A percentile compares a stretch with the other conserved stretches of the same genome.
phyloP scores from a whole-genome alignment of 2,113 vertebrate species.

The Asarcornis scutulata region DNA sequence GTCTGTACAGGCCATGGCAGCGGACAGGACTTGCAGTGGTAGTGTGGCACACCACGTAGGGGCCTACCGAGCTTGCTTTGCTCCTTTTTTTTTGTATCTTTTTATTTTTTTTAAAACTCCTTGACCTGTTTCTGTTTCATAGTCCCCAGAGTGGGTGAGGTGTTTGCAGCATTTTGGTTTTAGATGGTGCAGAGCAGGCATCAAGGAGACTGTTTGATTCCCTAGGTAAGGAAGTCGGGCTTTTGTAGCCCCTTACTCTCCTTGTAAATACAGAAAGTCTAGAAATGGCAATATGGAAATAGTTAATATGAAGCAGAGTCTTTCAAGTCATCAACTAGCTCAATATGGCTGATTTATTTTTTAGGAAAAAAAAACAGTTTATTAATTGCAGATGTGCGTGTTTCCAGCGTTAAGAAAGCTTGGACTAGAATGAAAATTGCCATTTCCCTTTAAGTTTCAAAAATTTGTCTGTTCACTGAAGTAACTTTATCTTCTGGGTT shows the following conservation, averaged over 20 bases:
- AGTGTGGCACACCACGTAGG: background rate
- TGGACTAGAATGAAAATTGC: slow-evolving; percentile 43
- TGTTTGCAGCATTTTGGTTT: background rate
- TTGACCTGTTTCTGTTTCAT: background rate
- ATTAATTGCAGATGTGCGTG: slow-evolving; percentile 77
- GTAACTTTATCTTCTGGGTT: slow-evolving; percentile 36
- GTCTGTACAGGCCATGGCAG: background rate
- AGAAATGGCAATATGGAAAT: slow-evolving; percentile 25
- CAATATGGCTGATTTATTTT: slow-evolving; percentile 65
- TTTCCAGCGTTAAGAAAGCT: slow-evolving; percentile 51
- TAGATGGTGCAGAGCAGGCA: background rate
- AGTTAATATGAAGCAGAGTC: slow-evolving; percentile 48
- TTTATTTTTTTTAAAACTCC: background rate
- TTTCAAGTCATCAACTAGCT: slow-evolving; percentile 57
- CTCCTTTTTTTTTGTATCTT: background rate
- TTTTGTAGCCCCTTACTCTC: background rate
- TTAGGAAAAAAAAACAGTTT: background rate
- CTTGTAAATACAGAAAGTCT: background rate
- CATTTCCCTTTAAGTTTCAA: slow-evolving; percentile 32
- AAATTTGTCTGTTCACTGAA: background rate
- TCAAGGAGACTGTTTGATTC: background rate
- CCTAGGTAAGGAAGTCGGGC: background rate
- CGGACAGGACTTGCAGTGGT: background rate
- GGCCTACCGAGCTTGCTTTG: background rate
- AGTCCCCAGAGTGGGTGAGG: background rate